Evolutionary conservation across 2,888 invertebrate genomes (phyloP).

Genomic region (Masnerella sp.): DNA sequence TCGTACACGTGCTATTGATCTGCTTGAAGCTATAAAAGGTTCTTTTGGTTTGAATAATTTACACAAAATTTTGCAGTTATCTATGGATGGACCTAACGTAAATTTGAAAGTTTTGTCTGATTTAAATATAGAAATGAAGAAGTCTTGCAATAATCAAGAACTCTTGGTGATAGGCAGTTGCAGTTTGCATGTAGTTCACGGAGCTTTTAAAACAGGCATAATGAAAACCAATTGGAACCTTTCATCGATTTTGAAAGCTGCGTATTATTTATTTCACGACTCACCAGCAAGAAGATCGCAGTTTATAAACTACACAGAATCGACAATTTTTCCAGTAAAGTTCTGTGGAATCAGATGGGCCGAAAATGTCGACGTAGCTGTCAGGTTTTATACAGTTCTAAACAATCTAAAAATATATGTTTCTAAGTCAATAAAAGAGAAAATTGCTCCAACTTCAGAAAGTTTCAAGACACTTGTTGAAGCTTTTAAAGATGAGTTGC

Average conservation of each 20-base stretch:
- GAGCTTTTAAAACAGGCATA: slow-evolving; percentile 67
- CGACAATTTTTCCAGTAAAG: slow-evolving; percentile 62
- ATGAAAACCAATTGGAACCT: slow-evolving; percentile 61
- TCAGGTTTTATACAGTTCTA: slow-evolving; percentile 55
- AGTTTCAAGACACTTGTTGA: slow-evolving; percentile 50
- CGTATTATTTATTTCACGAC: slow-evolving; percentile 67
- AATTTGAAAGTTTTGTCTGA: slow-evolving; percentile 57
- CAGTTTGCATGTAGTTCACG: slow-evolving; percentile 67
- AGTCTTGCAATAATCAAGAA: slow-evolving; percentile 18
- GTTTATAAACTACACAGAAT: slow-evolving; percentile 58
- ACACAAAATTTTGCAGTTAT: slow-evolving; percentile 61
- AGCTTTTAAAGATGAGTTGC: slow-evolving; percentile 34
- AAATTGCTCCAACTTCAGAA: slow-evolving; percentile 1
- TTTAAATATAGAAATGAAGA: slow-evolving; percentile 53
- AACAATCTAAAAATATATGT: slow-evolving; percentile 57
- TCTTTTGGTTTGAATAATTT: slow-evolving; percentile 33
- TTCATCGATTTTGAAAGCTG: slow-evolving; percentile 59
- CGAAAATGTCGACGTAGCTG: slow-evolving; percentile 60
- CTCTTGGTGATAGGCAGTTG: slow-evolving; percentile 67
- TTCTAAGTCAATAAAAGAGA: background rate
- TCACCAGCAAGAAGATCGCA: slow-evolving; percentile 64
- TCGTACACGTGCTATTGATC: slow-evolving; percentile 9
- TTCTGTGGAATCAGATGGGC: slow-evolving; percentile 65
- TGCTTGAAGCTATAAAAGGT: slow-evolving; percentile 51
- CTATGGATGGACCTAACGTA: slow-evolving; percentile 63